Evolutionary conservation across 2,113 vertebrate species (phyloP).

Genomic region (Ptilonorhynchus violaceus): DNA sequence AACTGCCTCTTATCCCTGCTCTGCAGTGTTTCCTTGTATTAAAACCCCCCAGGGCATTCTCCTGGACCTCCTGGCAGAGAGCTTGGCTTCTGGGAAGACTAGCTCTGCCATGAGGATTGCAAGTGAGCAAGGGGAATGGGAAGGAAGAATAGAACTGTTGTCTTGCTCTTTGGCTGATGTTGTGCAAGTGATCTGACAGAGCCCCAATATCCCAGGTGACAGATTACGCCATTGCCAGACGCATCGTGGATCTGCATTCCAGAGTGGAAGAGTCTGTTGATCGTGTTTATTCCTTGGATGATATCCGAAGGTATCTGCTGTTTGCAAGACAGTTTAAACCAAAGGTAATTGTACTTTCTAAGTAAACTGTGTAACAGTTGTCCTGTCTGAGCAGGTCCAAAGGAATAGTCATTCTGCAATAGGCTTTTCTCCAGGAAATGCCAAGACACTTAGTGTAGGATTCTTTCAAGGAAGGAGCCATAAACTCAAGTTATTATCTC

Average conservation of each 20-base stretch:
- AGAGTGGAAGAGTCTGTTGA: constrained; percentile 91
- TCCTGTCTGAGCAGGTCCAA: neutral
- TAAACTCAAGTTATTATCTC: neutral
- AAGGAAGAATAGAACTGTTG: neutral
- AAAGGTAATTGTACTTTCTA: constrained; percentile 78
- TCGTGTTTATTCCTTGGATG: constrained; percentile 91
- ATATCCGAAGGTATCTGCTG: constrained; percentile 94
- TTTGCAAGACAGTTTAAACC: constrained; percentile 98
- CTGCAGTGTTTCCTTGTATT: neutral
- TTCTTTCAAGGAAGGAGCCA: neutral
- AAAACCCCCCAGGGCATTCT: neutral
- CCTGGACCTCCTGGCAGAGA: neutral
- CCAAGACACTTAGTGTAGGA: neutral
- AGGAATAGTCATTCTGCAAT: neutral
- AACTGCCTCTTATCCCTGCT: neutral
- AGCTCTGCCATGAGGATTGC: neutral
- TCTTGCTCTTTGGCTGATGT: neutral
- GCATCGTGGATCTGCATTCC: constrained; percentile 95
- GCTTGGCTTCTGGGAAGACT: neutral
- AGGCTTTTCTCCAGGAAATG: neutral
- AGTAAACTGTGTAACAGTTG: neutral
- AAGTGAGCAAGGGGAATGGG: neutral
- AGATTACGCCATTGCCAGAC: constrained; percentile 95
- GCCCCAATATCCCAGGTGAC: constrained; percentile 79
- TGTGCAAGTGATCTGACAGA: neutral